Evolutionary conservation across 2,888 invertebrate genomes (phyloP), one percentile per base, ranked within the genome.

Genomic region (Clusia tigrina): DNA sequence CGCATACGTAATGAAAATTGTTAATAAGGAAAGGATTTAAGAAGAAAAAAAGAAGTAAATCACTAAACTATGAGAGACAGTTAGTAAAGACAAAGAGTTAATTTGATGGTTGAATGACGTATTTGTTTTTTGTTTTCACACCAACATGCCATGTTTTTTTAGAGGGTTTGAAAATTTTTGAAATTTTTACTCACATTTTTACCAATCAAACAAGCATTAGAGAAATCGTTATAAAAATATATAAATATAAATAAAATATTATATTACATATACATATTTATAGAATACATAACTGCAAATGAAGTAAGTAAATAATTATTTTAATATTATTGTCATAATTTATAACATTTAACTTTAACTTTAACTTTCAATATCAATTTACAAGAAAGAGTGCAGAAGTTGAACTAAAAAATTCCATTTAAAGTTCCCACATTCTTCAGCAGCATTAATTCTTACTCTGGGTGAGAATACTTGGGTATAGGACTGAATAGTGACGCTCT

Each of bases 171-270:
- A 18, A 37, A 60, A 74, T 73, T 65, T 69, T 78, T 67, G 18
- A 42, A 54, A 60, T 60, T 74, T 74, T 80, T 80, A 80, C 80
- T 80, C 80, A 80, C 80, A 81, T 80, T 80, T 80, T 70, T 77
- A 81, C 81, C 81, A 80, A 80, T 81, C 80, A 80, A 81, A 81
- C 80, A 80, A 80, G 81, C 80, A 81, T 76, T 80, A 78, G 78
- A 78, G 81, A 81, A 78, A 78, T 78, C 73, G 74, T 77, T 67
- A 67, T 9, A 48, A 48, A 48, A 48, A 48, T 73, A 78, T 64
- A 71, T 67, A 46, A 46, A 68, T 67, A 65, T 74, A 60, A 67
- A 61, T 48, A 48, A 63, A 72, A 70, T 65, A 67, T 67, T 66
- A 71, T 69, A 55, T 66, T 58, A 53, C 65, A 66, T 56, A 69